A percentile compares a stretch with the other conserved stretches of the same genome.
Evolutionary conservation across 30 jellyfish, hydroid and myxozoan genomes (phyloP).

Genomic region (Turritopsis rubra): DNA sequence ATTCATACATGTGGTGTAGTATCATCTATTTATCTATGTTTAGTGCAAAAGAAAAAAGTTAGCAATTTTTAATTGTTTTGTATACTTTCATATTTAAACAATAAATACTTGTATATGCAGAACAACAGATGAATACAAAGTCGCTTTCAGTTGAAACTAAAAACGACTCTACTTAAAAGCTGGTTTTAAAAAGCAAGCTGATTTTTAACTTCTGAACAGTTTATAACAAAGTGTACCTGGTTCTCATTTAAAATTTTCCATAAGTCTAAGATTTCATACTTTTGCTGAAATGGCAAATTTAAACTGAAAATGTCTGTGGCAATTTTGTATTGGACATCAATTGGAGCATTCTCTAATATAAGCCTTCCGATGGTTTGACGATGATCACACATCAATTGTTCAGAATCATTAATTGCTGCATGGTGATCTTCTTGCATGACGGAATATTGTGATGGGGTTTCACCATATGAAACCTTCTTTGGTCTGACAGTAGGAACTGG

Average conservation of each 20-base stretch:
- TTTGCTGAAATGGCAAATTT: not conserved
- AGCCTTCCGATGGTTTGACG: not conserved
- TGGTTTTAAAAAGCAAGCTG: no score
- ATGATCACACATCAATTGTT: not conserved
- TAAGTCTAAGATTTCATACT: constrained; percentile 3
- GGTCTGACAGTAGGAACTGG: not conserved
- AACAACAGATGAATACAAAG: no score
- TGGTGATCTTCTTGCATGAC: not conserved
- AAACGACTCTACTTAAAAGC: not conserved
- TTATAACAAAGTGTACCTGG: not conserved
- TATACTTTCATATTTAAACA: no score
- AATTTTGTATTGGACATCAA: not conserved
- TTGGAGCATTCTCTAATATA: not conserved
- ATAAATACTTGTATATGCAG: no score
- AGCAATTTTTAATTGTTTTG: no score
- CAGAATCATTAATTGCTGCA: not conserved
- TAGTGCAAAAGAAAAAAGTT: no score
- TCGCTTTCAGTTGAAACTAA: no score
- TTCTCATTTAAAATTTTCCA: not conserved
- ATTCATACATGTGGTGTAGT: no score
- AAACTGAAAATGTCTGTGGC: not conserved
- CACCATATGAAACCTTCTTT: not conserved
- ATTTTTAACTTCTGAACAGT: not conserved
- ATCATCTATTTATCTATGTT: no score
- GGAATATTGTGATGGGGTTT: not conserved